Conservation (phyloP, 2,888 invertebrate species). For the Eupsilia transversa region DNA sequence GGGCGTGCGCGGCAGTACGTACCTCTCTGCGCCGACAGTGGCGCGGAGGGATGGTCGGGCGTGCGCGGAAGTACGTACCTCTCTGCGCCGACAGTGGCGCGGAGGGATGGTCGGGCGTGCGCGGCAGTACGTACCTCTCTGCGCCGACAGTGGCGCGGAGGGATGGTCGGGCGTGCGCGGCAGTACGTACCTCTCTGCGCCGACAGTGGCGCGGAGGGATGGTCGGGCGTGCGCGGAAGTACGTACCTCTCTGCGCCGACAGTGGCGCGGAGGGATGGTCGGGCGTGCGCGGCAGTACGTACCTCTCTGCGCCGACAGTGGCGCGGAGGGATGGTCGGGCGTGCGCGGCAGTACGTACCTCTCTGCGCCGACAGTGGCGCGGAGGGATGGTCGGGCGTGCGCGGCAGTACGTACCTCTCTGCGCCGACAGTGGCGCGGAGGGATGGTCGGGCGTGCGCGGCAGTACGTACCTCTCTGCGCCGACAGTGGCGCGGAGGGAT, state of each 20-base stretch:
- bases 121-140: slow-evolving; percentile 67
- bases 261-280: no score
- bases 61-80: slow-evolving; percentile 80
- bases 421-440: background rate
- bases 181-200: slow-evolving; percentile 5
- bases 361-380: no score
- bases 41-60: slow-evolving; percentile 85
- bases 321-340: no score
- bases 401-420: no score
- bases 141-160: slow-evolving; percentile 70
- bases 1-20: background rate
- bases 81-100: slow-evolving; percentile 51
- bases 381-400: no score
- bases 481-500: background rate
- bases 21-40: slow-evolving; percentile 62
- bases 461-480: slow-evolving; percentile 5
- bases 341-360: no score
- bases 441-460: background rate
- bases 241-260: slow-evolving; percentile 14
- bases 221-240: background rate
- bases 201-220: background rate
- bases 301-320: slow-evolving; percentile 1
- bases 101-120: slow-evolving; percentile 85
- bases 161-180: no score
- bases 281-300: background rate